phyloP scores from a whole-genome alignment of 2,797 vertebrate species.

The Danio jaintianensis region DNA sequence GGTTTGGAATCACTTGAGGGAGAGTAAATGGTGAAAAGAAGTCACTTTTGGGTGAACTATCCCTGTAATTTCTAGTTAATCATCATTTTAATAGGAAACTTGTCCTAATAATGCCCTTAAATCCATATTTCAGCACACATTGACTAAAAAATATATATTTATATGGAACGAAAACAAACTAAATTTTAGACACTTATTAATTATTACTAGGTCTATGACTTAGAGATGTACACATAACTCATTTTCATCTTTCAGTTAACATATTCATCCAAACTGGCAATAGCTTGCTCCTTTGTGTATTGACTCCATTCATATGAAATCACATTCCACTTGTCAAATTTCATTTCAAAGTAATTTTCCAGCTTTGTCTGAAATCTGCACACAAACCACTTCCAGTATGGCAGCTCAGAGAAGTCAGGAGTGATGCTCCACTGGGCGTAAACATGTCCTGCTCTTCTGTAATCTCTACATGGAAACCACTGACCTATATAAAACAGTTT shows the following conservation, averaged over 20 bases:
- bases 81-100: too few species aligned
- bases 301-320: background rate
- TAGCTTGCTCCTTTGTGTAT: constrained; percentile 13
- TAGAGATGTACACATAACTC: too few species aligned
- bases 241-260: background rate
- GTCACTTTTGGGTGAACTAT: too few species aligned
- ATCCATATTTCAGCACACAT: too few species aligned
- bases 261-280: background rate
- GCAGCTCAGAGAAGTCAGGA: background rate
- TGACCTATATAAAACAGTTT: constrained; percentile 13
- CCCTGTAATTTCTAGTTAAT: too few species aligned
- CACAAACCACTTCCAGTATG: constrained; percentile 27
- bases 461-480: background rate
- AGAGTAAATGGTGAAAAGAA: too few species aligned
- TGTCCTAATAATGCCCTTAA: too few species aligned
- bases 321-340: background rate
- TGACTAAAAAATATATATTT: too few species aligned
- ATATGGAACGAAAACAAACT: too few species aligned
- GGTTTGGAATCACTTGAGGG: too few species aligned
- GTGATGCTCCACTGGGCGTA: constrained; percentile 19
- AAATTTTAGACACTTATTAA: too few species aligned
- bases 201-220: too few species aligned
- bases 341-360: background rate
- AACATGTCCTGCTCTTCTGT: constrained; percentile 1
- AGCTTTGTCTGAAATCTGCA: constrained; percentile 5